Conservation (phyloP, 2,113 vertebrate species). For the Bos javanicus region DNA sequence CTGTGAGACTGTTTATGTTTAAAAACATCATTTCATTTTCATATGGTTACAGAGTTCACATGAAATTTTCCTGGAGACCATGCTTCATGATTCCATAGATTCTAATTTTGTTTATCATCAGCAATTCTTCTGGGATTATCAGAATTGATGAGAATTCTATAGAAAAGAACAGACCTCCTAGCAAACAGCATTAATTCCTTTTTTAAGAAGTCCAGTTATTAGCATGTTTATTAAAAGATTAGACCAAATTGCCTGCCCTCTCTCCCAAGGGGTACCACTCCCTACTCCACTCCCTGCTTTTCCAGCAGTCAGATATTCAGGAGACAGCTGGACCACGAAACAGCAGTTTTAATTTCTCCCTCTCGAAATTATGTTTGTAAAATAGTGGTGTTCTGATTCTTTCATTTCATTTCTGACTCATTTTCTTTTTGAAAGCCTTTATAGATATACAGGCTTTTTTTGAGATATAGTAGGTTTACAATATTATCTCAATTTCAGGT, state of each 20-base stretch:
- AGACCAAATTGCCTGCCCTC: not conserved
- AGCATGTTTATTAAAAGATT: not conserved
- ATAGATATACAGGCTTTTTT: not conserved
- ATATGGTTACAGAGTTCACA: not conserved
- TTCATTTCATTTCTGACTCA: not conserved
- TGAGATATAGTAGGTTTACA: not conserved
- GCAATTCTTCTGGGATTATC: not conserved
- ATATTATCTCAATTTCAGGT: not conserved
- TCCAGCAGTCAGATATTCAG: not conserved
- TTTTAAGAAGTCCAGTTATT: not conserved
- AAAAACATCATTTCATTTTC: not conserved
- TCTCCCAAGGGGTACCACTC: not conserved
- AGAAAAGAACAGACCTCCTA: not conserved
- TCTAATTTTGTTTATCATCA: not conserved
- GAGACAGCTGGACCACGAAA: not conserved
- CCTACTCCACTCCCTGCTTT: no score
- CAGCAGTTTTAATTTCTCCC: not conserved
- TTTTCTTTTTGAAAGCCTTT: not conserved
- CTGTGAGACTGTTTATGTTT: not conserved
- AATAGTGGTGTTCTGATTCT: not conserved
- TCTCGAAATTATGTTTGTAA: not conserved
- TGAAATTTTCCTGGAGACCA: not conserved
- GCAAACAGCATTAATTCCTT: not conserved
- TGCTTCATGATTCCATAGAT: not conserved
- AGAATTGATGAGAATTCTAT: not conserved